These are phyloP conservation scores for Aramus guarauna DNA, from an alignment of 2,113 vertebrate species.

Conservation along the genomic window DNA sequence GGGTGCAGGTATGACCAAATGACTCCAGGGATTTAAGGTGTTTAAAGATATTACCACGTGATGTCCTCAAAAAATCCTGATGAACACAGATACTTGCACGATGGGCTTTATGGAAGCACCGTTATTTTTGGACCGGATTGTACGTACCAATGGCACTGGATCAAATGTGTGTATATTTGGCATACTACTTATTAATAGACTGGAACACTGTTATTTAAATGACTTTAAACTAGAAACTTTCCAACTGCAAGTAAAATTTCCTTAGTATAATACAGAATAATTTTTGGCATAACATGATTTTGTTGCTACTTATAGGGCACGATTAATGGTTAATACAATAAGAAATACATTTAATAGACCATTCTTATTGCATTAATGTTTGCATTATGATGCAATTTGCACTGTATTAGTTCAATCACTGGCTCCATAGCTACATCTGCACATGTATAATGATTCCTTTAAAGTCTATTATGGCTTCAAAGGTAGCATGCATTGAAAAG, in stretches of 20 bases:
- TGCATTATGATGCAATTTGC: constrained; percentile 9
- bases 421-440: not conserved
- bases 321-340: constrained; percentile 35
- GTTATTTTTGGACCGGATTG: not conserved
- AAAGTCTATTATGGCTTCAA: constrained; percentile 12
- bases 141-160: not conserved
- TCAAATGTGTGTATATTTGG: not conserved
- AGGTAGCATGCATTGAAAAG: not conserved
- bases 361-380: constrained; percentile 31
- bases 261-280: not conserved
- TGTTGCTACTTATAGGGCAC: not conserved
- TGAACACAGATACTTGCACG: not conserved
- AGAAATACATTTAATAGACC: constrained; percentile 46
- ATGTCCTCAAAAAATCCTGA: not conserved
- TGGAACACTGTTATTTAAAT: not conserved
- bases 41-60: not conserved
- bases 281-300: constrained; percentile 5
- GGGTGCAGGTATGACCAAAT: not conserved
- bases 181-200: not conserved
- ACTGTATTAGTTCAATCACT: not conserved
- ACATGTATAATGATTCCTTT: not conserved
- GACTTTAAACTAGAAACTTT: not conserved
- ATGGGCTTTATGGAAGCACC: not conserved
- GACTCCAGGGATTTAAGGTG: not conserved
- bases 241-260: not conserved